A percentile compares a stretch with the other conserved stretches of the same genome.
phyloP scores from a whole-genome alignment of 2,113 vertebrate species.

The Ammospiza caudacuta region DNA sequence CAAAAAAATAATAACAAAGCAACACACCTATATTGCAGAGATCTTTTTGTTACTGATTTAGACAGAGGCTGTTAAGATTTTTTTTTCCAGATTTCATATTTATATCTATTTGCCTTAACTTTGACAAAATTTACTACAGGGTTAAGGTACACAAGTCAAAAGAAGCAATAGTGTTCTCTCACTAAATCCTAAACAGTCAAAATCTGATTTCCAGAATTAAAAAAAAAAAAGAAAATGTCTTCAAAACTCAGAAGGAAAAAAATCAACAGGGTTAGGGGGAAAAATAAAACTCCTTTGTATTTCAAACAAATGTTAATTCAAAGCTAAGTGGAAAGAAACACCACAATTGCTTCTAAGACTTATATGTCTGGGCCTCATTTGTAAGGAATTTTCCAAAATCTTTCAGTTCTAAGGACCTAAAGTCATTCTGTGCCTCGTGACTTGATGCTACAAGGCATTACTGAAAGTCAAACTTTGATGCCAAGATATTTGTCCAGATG shows the following conservation, averaged over 20 bases:
- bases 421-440: background rate
- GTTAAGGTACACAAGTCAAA: background rate
- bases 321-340: conserved; percentile 46
- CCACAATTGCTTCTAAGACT: conserved; percentile 22
- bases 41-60: background rate
- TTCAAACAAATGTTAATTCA: conserved; percentile 59
- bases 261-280: background rate
- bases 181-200: background rate
- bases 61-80: background rate
- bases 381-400: conserved; percentile 37
- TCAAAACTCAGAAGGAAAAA: background rate
- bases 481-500: background rate
- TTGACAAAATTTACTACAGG: background rate
- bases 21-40: background rate
- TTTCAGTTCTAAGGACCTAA: background rate
- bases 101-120: background rate
- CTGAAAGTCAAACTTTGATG: background rate
- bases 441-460: background rate
- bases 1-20: background rate
- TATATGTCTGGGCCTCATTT: conserved; percentile 26
- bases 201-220: background rate
- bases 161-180: background rate
- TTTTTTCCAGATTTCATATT: background rate
- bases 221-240: background rate
- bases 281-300: conserved; percentile 18